These are phyloP conservation scores for Chaetorhynchus papuensis DNA, from an alignment of 2,113 vertebrate genomes.

Conservation along the genomic window DNA sequence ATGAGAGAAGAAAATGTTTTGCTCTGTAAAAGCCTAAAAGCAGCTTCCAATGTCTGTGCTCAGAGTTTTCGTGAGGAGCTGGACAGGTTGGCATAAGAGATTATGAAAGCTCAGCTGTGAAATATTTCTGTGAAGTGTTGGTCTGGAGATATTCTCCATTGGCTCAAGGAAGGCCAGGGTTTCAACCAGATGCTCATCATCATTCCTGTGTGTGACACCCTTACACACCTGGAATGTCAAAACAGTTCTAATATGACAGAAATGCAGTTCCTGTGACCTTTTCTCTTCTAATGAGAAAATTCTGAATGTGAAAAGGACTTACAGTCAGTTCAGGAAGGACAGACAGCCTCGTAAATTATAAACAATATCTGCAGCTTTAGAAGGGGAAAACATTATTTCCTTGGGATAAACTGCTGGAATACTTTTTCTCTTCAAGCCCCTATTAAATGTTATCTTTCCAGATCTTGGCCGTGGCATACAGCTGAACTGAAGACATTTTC, in stretches of 20 bases:
- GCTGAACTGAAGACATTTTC: not conserved
- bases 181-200: not conserved
- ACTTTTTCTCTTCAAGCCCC: not conserved
- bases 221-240: not conserved
- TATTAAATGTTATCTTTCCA: not conserved
- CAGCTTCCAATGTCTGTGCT: not conserved
- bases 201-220: not conserved
- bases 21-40: not conserved
- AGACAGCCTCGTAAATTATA: not conserved
- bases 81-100: not conserved
- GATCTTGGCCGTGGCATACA: not conserved
- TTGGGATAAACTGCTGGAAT: not conserved
- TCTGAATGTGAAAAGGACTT: not conserved
- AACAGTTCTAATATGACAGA: not conserved
- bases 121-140: not conserved
- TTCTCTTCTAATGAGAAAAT: conserved; percentile 16
- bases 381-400: not conserved
- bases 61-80: not conserved
- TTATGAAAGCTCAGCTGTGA: not conserved
- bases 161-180: not conserved
- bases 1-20: not conserved
- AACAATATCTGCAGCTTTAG: not conserved
- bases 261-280: conserved; percentile 22
- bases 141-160: not conserved
- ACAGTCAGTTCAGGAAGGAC: not conserved